These are phyloP conservation scores for Tamias sibiricus DNA, from an alignment of 2,113 vertebrate species.

Conservation along the genomic window DNA sequence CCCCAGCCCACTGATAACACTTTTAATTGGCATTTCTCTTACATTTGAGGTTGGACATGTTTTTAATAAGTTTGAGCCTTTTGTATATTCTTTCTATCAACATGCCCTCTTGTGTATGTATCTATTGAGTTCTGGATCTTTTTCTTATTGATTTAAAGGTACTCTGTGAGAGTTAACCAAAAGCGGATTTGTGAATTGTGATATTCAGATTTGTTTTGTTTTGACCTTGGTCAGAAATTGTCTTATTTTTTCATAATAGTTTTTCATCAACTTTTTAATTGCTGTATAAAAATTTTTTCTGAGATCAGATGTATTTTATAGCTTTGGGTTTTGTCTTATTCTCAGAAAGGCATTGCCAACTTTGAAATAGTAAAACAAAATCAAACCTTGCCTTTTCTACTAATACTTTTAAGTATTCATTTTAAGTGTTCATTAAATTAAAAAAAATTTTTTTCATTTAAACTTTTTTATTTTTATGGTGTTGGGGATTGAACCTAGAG, in stretches of 20 bases:
- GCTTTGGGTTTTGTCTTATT: constrained; percentile 19
- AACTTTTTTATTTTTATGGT: too few species aligned
- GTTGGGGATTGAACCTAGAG: neutral
- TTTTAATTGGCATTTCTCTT: constrained; percentile 31
- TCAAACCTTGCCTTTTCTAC: neutral
- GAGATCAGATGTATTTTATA: neutral
- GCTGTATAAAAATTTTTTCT: neutral
- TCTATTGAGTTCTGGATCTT: neutral
- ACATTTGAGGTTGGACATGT: neutral
- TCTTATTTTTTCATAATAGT: neutral
- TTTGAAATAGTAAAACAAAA: constrained; percentile 17
- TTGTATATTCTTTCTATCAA: constrained; percentile 36
- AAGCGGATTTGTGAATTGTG: neutral
- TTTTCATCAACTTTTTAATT: constrained; percentile 16
- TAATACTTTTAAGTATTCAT: neutral
- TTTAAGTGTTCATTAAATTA: neutral
- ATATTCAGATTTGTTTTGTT: neutral
- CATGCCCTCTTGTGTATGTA: neutral
- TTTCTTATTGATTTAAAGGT: constrained; percentile 6
- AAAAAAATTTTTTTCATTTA: too few species aligned
- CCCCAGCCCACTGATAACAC: neutral
- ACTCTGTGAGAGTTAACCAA: neutral
- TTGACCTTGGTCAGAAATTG: neutral
- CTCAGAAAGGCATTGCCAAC: neutral
- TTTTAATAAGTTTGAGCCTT: constrained; percentile 31